These are phyloP conservation scores for Plectropomus leopardus DNA, from an alignment of 2,113 vertebrate genomes.

Conservation along the genomic window DNA sequence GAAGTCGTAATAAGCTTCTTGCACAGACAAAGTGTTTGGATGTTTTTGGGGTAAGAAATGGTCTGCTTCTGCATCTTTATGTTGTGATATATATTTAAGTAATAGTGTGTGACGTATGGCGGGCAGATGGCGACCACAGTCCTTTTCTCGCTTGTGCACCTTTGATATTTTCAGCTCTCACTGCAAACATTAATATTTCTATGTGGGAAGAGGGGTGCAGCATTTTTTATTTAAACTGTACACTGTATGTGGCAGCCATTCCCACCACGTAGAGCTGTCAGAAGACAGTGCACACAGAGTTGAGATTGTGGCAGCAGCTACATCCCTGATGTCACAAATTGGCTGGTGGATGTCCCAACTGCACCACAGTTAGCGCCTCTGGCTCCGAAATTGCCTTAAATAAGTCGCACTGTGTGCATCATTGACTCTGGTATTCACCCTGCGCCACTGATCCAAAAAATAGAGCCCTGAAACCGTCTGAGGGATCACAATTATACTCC, in stretches of 20 bases:
- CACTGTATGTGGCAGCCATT: conserved; percentile 8
- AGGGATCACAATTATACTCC: conserved; percentile 16
- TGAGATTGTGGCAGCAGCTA: not conserved
- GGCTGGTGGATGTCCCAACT: conserved; percentile 11
- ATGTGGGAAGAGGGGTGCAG: conserved; percentile 7
- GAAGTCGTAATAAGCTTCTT: too few relatives aligned
- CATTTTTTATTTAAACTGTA: conserved; percentile 6
- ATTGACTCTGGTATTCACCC: conserved; percentile 47
- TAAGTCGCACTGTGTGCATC: conserved; percentile 40
- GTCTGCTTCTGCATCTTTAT: not conserved
- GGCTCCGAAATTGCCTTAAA: conserved; percentile 52
- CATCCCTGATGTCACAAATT: conserved; percentile 23
- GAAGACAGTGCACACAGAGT: not conserved
- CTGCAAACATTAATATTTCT: not conserved
- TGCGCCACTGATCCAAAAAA: conserved; percentile 43
- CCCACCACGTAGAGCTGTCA: conserved; percentile 12
- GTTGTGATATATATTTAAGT: not conserved
- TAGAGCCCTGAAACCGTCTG: conserved; percentile 34
- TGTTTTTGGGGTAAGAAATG: too few relatives aligned
- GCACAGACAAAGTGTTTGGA: too few relatives aligned
- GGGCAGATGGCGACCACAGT: conserved; percentile 6
- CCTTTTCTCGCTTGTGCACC: not conserved
- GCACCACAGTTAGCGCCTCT: not conserved
- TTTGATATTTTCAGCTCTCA: conserved; percentile 8
- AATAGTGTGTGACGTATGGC: not conserved